Evolutionary conservation across 2,888 invertebrate genomes (phyloP).

Genomic region (Mythimna loreyi): DNA sequence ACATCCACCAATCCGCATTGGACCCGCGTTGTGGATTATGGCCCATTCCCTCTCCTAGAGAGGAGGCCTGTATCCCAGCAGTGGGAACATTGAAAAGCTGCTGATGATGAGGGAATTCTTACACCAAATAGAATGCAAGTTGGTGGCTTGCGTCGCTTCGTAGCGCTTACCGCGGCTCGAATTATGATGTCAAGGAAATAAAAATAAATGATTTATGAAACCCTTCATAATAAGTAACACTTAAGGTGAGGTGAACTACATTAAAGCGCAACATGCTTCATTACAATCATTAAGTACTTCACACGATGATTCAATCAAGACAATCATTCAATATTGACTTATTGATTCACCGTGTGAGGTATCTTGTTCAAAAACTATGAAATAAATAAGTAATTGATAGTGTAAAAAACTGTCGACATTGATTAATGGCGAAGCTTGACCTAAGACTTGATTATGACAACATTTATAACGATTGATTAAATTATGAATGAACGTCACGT

Average conservation of each 20-base stretch:
- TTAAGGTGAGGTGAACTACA: conserved; percentile 48
- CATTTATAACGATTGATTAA: conserved; percentile 49
- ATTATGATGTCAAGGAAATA: conserved; percentile 75
- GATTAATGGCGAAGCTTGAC: conserved; percentile 53
- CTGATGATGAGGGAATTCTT: too few species aligned
- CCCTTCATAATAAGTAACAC: conserved; percentile 52
- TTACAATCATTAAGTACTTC: conserved; percentile 27
- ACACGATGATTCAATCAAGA: conserved; percentile 44
- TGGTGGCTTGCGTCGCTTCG: conserved; percentile 49
- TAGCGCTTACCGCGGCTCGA: conserved; percentile 73
- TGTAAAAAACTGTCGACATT: conserved; percentile 50
- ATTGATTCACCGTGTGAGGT: conserved; percentile 58
- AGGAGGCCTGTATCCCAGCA: too few species aligned
- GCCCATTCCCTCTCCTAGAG: too few species aligned
- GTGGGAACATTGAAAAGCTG: too few species aligned
- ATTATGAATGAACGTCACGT: conserved; percentile 39
- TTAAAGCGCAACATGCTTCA: conserved; percentile 18
- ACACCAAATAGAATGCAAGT: conserved; percentile 72
- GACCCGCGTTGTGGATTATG: too few species aligned
- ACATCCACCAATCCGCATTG: too few species aligned
- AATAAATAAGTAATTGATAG: conserved; percentile 47
- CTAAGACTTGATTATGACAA: conserved; percentile 39
- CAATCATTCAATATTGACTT: conserved; percentile 35
- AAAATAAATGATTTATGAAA: conserved; percentile 77
- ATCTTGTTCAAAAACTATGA: conserved; percentile 40